Evolutionary conservation across 1,140 invertebrate genomes (phyloP).

Genomic region (Andrena cerasifolii): DNA sequence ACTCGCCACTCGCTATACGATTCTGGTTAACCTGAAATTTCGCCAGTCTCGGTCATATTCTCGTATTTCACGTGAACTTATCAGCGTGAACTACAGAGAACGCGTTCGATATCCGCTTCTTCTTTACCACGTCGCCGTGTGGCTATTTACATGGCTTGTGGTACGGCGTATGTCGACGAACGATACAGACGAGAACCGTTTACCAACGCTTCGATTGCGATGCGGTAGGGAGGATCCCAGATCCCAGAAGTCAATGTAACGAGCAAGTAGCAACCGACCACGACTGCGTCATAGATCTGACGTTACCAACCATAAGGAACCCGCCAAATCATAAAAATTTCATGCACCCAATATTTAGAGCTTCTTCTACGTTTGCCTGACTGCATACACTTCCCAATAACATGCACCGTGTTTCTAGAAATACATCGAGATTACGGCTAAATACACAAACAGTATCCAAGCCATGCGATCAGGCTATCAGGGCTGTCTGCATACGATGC

Average conservation of each 20-base stretch:
- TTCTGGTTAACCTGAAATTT: slow-evolving; percentile 9
- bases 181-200: background rate
- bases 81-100: background rate
- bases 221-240: background rate
- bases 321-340: background rate
- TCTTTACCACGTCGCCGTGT: background rate
- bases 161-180: background rate
- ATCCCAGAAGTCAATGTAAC: slow-evolving; percentile 15
- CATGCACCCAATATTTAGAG: background rate
- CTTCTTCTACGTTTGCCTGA: too few species aligned
- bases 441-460: background rate
- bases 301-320: background rate
- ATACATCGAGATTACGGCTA: background rate
- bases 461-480: background rate
- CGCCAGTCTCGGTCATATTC: background rate
- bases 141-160: background rate
- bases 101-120: background rate
- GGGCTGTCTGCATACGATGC: background rate
- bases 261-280: background rate
- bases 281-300: slow-evolving; percentile 18
- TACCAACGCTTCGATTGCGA: background rate
- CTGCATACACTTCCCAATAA: too few species aligned
- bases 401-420: too few species aligned
- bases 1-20: background rate
- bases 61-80: too few species aligned